Base-by-base conservation (phyloP, 1,140 invertebrate species). In the Lepidurus couesii region DNA sequence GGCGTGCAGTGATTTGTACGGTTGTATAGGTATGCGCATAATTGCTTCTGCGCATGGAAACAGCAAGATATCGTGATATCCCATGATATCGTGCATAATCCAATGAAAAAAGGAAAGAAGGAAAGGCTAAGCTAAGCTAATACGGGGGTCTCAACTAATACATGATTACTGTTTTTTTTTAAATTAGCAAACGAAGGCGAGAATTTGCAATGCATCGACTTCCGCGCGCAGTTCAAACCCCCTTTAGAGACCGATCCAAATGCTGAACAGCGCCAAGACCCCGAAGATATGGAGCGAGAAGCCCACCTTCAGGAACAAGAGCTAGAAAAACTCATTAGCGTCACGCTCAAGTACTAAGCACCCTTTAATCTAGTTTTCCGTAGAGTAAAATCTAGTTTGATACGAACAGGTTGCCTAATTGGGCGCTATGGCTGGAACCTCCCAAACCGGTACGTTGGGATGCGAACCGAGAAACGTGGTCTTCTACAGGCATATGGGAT, bases 261-360 rank as follows among this genome's bases (percentile, higher is more conserved):
- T 24, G 10, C 75, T 44, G 47, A 77, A 77, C 74, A 79, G 42
- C 26, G n/a, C 11, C 34, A 78, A 53, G 79, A 76, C 73, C 75
- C 47, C 13, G 79, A 79, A 34, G 75, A 77, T 34, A 75, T 75
- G 42, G 45, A 65, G 9, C 24, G 53, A n/a, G 79, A 79, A 34
- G 44, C 44, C 1, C 77, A 76, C 73, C 21, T 75, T 21, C 26
- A 53, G n/a, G 75, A 79, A 34, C 42, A 79, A 74, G 79, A 79
- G 44, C 44, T 80, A 7, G 73, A 76, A 26, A 77, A 77, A 45
- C 76, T 80, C n/a, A 78, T 80, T 13, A 77, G 47, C 26, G 45
- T 80, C 53, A 80, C 34, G n/a, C 73, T 80, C 16, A 80, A 80
- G 79, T 80, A 16, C 76, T 75, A 73, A 34, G 26, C 77, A 1